Evolutionary conservation across 1,140 invertebrate genomes (phyloP), one percentile per base, ranked within the genome.

Genomic region (Drosophila punjabiensis): DNA sequence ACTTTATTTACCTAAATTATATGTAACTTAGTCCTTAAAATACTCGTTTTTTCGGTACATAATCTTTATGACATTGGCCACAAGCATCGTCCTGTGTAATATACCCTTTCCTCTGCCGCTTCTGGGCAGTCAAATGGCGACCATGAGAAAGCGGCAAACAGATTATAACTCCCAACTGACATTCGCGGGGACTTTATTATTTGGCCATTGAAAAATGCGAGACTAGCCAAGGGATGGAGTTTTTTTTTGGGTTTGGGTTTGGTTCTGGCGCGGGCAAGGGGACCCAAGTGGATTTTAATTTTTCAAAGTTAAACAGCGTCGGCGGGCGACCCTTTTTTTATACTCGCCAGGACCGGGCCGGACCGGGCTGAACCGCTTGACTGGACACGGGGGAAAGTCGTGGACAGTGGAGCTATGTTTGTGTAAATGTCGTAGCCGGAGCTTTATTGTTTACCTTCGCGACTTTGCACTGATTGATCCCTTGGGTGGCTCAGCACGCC

Each of bases 211-310:
- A 90, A 90, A 90, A 90, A 86, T 90, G 82, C 60, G 76, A 56
- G 63, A 70, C 75, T 79, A 69, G 61, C 65, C 76, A 50, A 45
- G 32, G 70, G 69, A 33, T 64, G 64, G 56, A 5, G 13, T 56
- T 41, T 71, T 48, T 39, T n/a, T 32, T 60, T 62, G 37, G 62
- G 39, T 39, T n/a, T 32, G 5, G 18, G 20, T 37, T 64, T 18
- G 9, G 9, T 65, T 53, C n/a, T 20, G 28, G 32, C 18, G 9
- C 16, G 48, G n/a, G 30, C 30, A 43, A 20, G 74, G 59, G 59
- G 66, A 86, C 86, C 86, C 82, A 90, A 90, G 86, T 90, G 86
- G 87, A 90, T 90, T 90, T 90, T 90, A 86, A 90, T 90, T 90
- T 90, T 90, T 86, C 82, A 90, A 89, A 89, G 75, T 89, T 90